phyloP scores from a whole-genome alignment of 2,797 vertebrate genomes.

The Okamejei kenojei region DNA sequence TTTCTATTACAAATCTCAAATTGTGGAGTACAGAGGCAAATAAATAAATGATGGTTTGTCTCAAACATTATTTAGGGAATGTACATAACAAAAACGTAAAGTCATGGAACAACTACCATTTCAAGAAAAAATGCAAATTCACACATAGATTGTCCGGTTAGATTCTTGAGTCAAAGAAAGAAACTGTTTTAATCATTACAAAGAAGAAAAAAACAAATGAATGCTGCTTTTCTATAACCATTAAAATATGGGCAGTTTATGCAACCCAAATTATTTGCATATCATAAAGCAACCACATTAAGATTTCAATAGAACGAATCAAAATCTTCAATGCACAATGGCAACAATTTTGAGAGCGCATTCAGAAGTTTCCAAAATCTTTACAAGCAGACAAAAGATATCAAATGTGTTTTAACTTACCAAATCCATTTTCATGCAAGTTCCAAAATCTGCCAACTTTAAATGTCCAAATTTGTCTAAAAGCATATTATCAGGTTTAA shows the following conservation, averaged over 20 bases:
- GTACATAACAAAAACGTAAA: not conserved
- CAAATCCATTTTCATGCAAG: constrained; percentile 96
- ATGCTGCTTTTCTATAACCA: not conserved
- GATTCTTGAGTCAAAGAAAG: not conserved
- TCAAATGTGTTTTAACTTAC: constrained; percentile 60
- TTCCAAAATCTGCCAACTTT: constrained; percentile 96
- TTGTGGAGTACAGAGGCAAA: no score
- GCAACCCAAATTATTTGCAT: not conserved
- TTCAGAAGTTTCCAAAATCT: no score
- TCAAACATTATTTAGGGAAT: no score
- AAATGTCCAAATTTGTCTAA: constrained; percentile 86
- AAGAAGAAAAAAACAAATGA: not conserved
- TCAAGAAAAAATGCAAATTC: not conserved
- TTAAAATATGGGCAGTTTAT: not conserved
- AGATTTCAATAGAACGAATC: not conserved
- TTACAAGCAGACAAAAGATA: no score
- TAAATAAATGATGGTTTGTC: no score
- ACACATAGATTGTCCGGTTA: not conserved
- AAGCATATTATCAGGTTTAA: constrained; percentile 98
- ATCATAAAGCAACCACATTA: not conserved
- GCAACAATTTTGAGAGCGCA: not conserved
- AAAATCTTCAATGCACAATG: not conserved
- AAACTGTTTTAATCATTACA: not conserved
- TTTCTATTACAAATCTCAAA: no score
- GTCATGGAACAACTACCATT: not conserved